Evolutionary conservation across 2,797 vertebrate species (phyloP).

Genomic region (Ptychadena robeensis): DNA sequence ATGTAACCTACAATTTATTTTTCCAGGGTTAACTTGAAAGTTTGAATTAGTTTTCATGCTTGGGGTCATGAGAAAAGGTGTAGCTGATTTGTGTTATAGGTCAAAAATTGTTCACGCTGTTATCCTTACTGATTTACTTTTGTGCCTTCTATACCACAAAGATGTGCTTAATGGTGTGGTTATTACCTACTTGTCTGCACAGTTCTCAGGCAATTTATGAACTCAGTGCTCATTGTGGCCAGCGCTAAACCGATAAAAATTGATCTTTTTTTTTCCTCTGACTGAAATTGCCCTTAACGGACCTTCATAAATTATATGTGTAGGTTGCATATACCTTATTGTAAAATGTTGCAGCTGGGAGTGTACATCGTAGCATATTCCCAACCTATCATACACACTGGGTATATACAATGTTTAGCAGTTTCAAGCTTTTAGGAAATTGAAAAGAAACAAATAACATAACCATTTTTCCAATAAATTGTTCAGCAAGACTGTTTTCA

Average conservation of each 20-base stretch:
- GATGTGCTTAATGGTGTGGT: conserved; percentile 38
- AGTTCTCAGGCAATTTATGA: conserved; percentile 34
- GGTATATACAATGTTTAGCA: not conserved
- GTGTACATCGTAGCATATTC: not conserved
- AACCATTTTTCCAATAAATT: not conserved
- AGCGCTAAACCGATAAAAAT: conserved; percentile 41
- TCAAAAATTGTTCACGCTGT: conserved; percentile 18
- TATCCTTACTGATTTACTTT: conserved; percentile 37
- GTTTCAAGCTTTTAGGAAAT: not conserved
- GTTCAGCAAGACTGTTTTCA: not conserved
- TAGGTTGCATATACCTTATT: not conserved
- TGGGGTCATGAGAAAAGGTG: conserved; percentile 14
- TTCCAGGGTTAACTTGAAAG: not conserved
- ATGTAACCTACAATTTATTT: too few relatives aligned
- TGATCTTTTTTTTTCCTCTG: conserved; percentile 16
- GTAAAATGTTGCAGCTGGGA: not conserved
- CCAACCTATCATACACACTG: not conserved
- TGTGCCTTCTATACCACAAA: conserved; percentile 5
- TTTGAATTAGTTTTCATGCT: conserved; percentile 11
- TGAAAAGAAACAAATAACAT: not conserved
- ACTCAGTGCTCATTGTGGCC: conserved; percentile 13
- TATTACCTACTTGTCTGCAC: conserved; percentile 22
- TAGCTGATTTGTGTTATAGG: conserved; percentile 31
- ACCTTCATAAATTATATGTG: conserved; percentile 21
- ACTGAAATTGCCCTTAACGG: conserved; percentile 21